Evolutionary conservation across 1,140 invertebrate species (phyloP), one percentile per base, ranked within the genome.

Genomic region (Sinonovacula constricta): DNA sequence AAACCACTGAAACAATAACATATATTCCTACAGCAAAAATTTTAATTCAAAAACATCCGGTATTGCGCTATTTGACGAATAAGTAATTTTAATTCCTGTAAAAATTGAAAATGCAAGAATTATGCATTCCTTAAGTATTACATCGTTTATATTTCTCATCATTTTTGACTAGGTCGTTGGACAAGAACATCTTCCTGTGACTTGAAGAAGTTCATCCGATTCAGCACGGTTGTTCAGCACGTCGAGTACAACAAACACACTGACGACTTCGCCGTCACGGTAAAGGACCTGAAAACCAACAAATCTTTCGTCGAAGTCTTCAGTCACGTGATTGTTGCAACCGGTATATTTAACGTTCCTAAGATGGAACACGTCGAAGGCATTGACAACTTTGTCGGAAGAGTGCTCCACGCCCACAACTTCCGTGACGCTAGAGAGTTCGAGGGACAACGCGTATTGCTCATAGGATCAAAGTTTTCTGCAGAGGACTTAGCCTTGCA

Each of bases 371-470:
- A n/a, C 15, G 62, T 70, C 30, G 22, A n/a, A 15, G 78, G 78
- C 5, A 60, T 80, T 18, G 69, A 74, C 33, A 70, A 45, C 10
- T 81, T 81, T 39, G 10, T n/a, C 7, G 79, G 79, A n/a, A 15
- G 67, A 26, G 53, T 81, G 14, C 14, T 77, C 22, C 72, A 81
- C 33, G 24, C 59, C 4, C 79, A 81, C 31, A 68, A 71, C 36
- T 77, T 81, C 24, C 65, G 71, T 3, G 49, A 76, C 24, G 71
- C 71, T 2, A n/a, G 3, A 15, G 57, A 76, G 26, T 71, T 77
- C 36, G 67, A 71, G 31, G 79, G 60, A 7, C 66, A 81, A 56
- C 30, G 68, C 0, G 0, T 81, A 30, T 31, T 81, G 5, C 24
- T 81, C 1, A 22, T 81, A 15, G 79, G 79, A 0, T 28, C 71